A percentile compares a stretch with the other conserved stretches of the same genome.
phyloP scores from a whole-genome alignment of 2,113 vertebrate genomes.

The Esox niger region DNA sequence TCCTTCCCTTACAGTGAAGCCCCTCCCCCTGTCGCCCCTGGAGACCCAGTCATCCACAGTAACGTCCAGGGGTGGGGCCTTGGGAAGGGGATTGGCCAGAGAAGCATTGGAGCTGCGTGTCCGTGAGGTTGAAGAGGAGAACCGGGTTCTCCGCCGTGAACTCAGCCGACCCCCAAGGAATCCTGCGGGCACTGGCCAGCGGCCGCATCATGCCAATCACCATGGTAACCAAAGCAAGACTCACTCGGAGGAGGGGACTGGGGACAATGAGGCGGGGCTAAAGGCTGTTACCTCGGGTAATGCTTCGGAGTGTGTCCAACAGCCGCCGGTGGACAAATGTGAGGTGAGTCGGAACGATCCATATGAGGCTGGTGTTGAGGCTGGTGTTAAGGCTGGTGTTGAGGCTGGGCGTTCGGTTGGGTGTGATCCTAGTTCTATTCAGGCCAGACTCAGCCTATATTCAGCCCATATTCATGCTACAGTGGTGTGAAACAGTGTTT shows the following conservation, averaged over 20 bases:
- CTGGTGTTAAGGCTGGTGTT: too few species aligned
- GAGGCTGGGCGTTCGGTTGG: too few species aligned
- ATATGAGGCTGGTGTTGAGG: too few species aligned
- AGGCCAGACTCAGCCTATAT: too few species aligned
- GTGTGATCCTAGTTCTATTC: too few species aligned
- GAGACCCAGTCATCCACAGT: constrained; percentile 82
- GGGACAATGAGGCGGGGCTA: constrained; percentile 83
- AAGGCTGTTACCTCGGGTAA: constrained; percentile 81
- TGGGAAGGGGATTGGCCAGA: constrained; percentile 66
- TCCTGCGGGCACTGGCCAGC: constrained; percentile 39
- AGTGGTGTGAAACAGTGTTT: too few species aligned
- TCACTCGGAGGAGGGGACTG: constrained; percentile 91
- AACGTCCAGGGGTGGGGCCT: constrained; percentile 60
- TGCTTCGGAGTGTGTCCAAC: constrained; percentile 90
- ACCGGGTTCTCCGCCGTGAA: constrained; percentile 84
- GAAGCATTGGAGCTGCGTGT: constrained; percentile 87
- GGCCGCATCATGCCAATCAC: constrained; percentile 42
- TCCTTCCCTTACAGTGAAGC: constrained; percentile 80
- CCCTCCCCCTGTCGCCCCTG: constrained; percentile 84
- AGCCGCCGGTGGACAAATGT: constrained; percentile 93
- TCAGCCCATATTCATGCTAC: too few species aligned
- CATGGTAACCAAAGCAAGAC: constrained; percentile 82
- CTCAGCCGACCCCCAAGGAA: constrained; percentile 81
- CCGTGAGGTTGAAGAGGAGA: constrained; percentile 93
- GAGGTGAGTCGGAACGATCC: constrained; percentile 86